A percentile compares a stretch with the other conserved stretches of the same genome.
Evolutionary conservation across 2,113 vertebrate species (phyloP).

Genomic region (Gavia stellata): DNA sequence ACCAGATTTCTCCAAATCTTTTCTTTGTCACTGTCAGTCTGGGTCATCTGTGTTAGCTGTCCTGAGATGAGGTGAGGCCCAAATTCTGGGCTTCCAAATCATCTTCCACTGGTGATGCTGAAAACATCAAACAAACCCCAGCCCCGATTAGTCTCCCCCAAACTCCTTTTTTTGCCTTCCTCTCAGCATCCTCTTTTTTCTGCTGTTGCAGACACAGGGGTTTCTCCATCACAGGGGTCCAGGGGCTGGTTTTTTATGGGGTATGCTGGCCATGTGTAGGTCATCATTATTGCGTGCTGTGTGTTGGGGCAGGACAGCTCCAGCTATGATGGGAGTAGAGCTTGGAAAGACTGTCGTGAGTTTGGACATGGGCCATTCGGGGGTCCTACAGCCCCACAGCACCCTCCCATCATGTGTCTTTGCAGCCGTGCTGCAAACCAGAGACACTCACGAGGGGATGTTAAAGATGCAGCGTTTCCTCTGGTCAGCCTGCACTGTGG

Average conservation of each 20-base stretch:
- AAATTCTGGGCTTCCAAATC: background rate
- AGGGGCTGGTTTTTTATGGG: background rate
- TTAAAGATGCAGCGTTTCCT: background rate
- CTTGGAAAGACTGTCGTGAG: background rate
- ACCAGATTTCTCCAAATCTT: background rate
- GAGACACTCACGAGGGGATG: accelerated
- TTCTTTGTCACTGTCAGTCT: background rate
- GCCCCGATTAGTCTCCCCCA: background rate
- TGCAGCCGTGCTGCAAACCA: background rate
- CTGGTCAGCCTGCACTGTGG: accelerated
- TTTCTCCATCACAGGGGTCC: accelerated
- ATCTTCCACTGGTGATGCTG: background rate
- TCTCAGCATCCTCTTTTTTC: background rate
- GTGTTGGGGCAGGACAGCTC: background rate
- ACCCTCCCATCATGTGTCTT: background rate
- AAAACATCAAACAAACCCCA: background rate
- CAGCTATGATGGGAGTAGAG: background rate
- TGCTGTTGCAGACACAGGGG: background rate
- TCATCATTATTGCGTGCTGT: accelerated
- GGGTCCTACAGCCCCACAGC: background rate
- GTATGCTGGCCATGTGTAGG: background rate
- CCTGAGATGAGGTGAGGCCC: background rate
- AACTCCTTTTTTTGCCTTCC: background rate
- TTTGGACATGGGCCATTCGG: background rate
- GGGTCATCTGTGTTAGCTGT: background rate